Evolutionary conservation across 2,797 vertebrate species (phyloP).

Genomic region (Labeo calbasu): DNA sequence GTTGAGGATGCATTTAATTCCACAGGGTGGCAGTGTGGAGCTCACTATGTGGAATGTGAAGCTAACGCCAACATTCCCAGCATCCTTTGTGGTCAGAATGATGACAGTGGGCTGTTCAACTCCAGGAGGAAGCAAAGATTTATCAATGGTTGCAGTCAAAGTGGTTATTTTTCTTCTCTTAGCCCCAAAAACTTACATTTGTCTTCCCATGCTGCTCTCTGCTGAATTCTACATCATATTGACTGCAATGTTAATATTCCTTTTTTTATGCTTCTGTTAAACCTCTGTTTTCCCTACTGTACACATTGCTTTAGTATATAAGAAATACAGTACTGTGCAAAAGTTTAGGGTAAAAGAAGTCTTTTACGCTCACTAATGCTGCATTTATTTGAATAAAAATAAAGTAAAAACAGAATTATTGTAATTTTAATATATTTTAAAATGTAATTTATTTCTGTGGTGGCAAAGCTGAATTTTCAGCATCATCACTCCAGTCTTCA

Average conservation of each 20-base stretch:
- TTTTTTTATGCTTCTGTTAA: slow-evolving; percentile 10
- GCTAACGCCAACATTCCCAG: slow-evolving; percentile 51
- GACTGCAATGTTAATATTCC: slow-evolving; percentile 7
- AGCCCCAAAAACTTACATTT: slow-evolving; percentile 20
- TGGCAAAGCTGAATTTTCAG: not conserved
- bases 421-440: not conserved
- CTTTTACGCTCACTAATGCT: not conserved
- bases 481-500: not conserved
- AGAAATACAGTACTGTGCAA: not conserved
- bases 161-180: slow-evolving; percentile 27
- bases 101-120: slow-evolving; percentile 35
- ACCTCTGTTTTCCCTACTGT: not conserved
- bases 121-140: slow-evolving; percentile 44
- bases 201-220: slow-evolving; percentile 12
- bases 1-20: slow-evolving; percentile 1
- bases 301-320: not conserved
- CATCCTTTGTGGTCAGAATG: slow-evolving; percentile 43
- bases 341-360: not conserved
- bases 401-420: not conserved
- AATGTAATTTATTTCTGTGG: not conserved
- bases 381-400: not conserved
- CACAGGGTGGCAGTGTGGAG: slow-evolving; percentile 69
- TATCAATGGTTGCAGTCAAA: slow-evolving; percentile 35
- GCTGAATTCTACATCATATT: slow-evolving; percentile 42
- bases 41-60: slow-evolving; percentile 17